Evolutionary conservation across 2,797 vertebrate species (phyloP), one percentile per base, ranked within the genome.

Genomic region (Anabacerthia variegaticeps): DNA sequence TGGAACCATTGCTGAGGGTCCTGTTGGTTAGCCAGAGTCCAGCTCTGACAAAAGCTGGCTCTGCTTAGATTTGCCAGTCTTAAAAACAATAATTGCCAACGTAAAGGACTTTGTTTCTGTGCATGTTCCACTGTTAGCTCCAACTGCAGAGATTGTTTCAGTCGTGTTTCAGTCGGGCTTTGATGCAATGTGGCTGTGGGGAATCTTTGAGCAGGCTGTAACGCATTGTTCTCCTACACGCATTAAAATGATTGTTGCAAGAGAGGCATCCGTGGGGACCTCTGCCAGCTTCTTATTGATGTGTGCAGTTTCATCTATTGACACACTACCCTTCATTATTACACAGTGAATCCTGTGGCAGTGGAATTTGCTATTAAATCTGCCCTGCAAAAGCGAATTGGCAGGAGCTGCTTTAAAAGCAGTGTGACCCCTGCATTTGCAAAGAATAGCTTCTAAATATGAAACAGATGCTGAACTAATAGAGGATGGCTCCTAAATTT

Each of bases 241-340:
- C 89, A 27, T 84, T 86, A 34, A 85, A 93, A 72, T 62, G 85
- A 80, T 81, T 84, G 78, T 77, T 92, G 87, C 75, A 5, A 75
- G 92, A 95, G 92, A 88, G 66, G 69, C 86, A 66, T 96, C 92
- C 69, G 3, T 3, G 4, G 93, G 91, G 95, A 92, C 89, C 91
- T 91, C 73, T 92, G 92, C 92, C 92, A 91, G 87, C 69, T 93
- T 85, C 82, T 95, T 94, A 95, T 88, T 92, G 95, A 95, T 95
- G 95, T 96, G 85, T 96, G 95, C 51, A 13, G 95, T 91, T 96
- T 93, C 91, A 96, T 94, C 91, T 94, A 88, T 94, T 91, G 91
- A 95, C 89, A 89, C 51, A 11, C 91, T 93, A 86, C 82, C 92
- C 89, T 94, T 89, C 91, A 67, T 93, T 95, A 92, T 93, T 89